phyloP scores from a whole-genome alignment of 30 jellyfish, hydroid and myxozoan species.

The Nemopilema nomurai region DNA sequence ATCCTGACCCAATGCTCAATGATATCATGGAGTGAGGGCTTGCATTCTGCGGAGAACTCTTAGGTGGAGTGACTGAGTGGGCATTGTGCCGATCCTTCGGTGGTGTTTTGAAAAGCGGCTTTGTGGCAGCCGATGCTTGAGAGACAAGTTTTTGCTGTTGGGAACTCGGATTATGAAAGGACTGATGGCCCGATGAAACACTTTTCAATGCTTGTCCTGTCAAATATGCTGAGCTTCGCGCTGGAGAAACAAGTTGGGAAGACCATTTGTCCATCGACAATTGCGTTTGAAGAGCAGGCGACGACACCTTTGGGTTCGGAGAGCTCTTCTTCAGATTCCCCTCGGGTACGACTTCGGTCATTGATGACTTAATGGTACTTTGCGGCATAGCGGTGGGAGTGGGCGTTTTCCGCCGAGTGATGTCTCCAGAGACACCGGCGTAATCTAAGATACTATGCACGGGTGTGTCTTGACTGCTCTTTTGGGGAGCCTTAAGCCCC shows the following conservation, averaged over 20 bases:
- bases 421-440: slow-evolving; percentile 42
- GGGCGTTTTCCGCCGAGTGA: background rate
- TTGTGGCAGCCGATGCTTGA: slow-evolving; percentile 16
- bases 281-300: slow-evolving; percentile 12
- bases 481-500: background rate
- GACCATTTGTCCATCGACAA: slow-evolving; percentile 12
- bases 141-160: slow-evolving; percentile 17
- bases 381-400: background rate
- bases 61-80: slow-evolving; percentile 53
- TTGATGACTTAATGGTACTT: slow-evolving; percentile 3
- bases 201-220: background rate
- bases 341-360: background rate
- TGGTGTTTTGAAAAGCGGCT: slow-evolving; percentile 42
- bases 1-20: slow-evolving; percentile 6
- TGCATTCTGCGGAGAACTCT: slow-evolving; percentile 38
- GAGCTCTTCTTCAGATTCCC: background rate
- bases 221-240: background rate
- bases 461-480: slow-evolving; percentile 12
- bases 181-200: slow-evolving; percentile 7
- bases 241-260: background rate
- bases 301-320: background rate
- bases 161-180: background rate
- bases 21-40: slow-evolving; percentile 43
- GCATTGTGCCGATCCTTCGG: slow-evolving; percentile 40
- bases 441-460: slow-evolving; percentile 56